Percentiles rank a stretch among this genome's conserved stretches.
Conservation (phyloP, 2,113 vertebrate genomes). For the Procavia capensis region DNA sequence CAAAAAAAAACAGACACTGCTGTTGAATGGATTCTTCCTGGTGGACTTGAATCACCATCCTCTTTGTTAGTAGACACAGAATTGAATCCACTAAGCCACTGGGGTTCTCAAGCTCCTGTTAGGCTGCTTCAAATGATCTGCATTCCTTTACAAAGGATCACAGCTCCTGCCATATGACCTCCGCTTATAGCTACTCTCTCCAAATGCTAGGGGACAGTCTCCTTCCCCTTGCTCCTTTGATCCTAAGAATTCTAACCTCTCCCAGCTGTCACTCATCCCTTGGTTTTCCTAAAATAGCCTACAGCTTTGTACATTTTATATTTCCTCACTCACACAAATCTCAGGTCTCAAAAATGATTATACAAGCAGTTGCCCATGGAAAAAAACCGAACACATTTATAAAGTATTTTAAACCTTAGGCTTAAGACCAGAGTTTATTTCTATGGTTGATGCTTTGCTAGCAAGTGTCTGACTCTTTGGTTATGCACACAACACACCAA, state of each 20-base stretch:
- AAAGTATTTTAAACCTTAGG: slow-evolving; percentile 9
- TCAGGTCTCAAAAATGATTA: not conserved
- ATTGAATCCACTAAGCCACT: no score
- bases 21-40: no score
- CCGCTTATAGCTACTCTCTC: not conserved
- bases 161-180: not conserved
- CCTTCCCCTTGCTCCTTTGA: not conserved
- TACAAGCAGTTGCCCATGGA: slow-evolving; percentile 16
- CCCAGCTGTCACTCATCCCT: not conserved
- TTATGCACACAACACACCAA: not conserved
- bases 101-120: no score
- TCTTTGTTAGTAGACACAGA: no score
- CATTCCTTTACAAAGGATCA: not conserved
- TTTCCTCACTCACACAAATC: slow-evolving; percentile 24
- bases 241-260: not conserved
- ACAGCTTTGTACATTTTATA: slow-evolving; percentile 1
- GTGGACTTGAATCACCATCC: no score
- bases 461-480: not conserved
- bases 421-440: slow-evolving; percentile 13
- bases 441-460: not conserved
- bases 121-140: not conserved
- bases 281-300: not conserved
- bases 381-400: slow-evolving; percentile 39
- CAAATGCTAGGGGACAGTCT: not conserved
- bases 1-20: no score